Evolutionary conservation across 2,888 invertebrate species (phyloP).

Genomic region (Catocala fraxini): DNA sequence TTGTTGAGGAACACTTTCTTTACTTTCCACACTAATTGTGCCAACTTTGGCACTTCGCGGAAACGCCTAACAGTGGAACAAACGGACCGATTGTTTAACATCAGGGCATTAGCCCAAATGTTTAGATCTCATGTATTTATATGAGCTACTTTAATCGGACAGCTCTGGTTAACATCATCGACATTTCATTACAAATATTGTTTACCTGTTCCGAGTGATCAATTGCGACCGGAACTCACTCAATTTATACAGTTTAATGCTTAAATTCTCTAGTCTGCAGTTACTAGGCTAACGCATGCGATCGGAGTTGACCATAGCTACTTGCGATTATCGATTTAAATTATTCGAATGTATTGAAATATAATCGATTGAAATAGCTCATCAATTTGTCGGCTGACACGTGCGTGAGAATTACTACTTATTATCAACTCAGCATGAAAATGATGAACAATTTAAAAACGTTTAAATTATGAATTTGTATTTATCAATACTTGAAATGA

Average conservation of each 20-base stretch:
- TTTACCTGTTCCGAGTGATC: conserved; percentile 32
- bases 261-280: too few relatives aligned
- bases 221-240: conserved; percentile 15
- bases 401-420: too few relatives aligned
- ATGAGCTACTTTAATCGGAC: conserved; percentile 31
- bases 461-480: too few relatives aligned
- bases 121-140: conserved; percentile 32
- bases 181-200: conserved; percentile 23
- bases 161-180: conserved; percentile 38
- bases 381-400: too few relatives aligned
- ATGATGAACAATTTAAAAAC: too few relatives aligned
- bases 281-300: too few relatives aligned
- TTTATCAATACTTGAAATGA: too few relatives aligned
- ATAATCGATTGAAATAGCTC: too few relatives aligned
- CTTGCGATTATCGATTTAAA: too few relatives aligned
- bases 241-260: conserved; percentile 6
- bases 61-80: conserved; percentile 19
- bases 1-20: conserved; percentile 59
- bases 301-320: too few relatives aligned
- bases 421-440: too few relatives aligned
- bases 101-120: conserved; percentile 40
- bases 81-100: conserved; percentile 14
- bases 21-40: conserved; percentile 58
- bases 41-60: conserved; percentile 29
- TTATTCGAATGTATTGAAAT: too few relatives aligned